Evolutionary conservation across 1,140 invertebrate genomes (phyloP), one percentile per base, ranked within the genome.

Genomic region (Solenopsis fugax): DNA sequence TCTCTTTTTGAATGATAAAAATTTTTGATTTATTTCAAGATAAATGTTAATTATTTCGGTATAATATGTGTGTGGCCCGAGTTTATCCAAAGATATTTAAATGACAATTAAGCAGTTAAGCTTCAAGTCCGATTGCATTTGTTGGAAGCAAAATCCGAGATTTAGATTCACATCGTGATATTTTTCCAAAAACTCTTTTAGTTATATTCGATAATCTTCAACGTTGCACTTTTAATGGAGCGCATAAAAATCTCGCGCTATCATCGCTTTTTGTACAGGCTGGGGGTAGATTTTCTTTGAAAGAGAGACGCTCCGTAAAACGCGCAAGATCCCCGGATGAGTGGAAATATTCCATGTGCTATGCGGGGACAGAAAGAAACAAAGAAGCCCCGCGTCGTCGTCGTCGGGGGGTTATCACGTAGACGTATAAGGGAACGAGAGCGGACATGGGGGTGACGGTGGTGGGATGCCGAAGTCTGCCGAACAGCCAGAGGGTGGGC

Each of bases 391-490:
- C 88, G 29, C 29, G 29, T 29, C 71, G 67, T 89, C 87, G 81
- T 80, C 86, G 88, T 60, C 72, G 72, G 76, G 65, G 65, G 82
- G 75, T 84, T 85, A 78, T 78, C 85, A 87, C 78, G 78, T 84
- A 91, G 87, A 82, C 37, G 75, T 52, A 56, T 62, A 64, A 45
- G 69, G 60, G 80, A 45, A 73, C 52, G 64, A 77, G 67, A 82
- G 56, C 88, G 89, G 85, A 80, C 85, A 88, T 89, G 85, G 85
- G 90, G 84, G 87, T 77, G 73, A 71, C 12, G 69, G 41, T 48
- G 58, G 67, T 84, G 93, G 92, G 93, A 94, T 95, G 95, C 92
- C 91, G 73, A 64, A 56, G 75, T 41, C 82, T 50, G 56, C 67
- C 58, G 88, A 80, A 12, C 76, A 52, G 76, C 52, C 21, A 45